Conservation (phyloP, 2,797 vertebrate species). For the Chaetophractus vellerosus region DNA sequence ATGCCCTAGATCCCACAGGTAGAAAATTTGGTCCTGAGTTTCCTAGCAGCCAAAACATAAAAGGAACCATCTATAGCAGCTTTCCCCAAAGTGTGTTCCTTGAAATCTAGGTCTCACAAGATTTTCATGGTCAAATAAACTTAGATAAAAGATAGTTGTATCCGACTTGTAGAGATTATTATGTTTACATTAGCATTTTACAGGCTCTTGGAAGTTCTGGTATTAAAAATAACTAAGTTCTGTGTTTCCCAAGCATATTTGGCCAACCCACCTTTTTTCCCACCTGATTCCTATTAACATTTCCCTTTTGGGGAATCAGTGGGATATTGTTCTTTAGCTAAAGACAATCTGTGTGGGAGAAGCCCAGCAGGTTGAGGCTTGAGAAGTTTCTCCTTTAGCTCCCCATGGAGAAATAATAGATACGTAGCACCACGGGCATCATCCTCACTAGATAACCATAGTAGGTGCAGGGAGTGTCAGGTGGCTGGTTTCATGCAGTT, state of each 20-base stretch:
- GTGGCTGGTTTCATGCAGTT: neutral
- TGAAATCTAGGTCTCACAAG: neutral
- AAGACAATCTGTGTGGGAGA: neutral
- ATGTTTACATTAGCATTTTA: neutral
- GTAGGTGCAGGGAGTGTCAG: neutral
- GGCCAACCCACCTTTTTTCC: neutral
- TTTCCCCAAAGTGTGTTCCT: neutral
- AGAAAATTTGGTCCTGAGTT: constrained; percentile 5
- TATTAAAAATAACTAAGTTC: neutral
- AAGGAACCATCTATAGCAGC: neutral
- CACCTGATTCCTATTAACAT: neutral
- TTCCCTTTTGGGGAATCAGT: neutral
- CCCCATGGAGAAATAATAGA: neutral
- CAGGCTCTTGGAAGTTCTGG: neutral
- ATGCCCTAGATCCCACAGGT: fast-evolving
- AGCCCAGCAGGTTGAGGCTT: neutral
- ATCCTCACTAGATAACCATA: neutral
- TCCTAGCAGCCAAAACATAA: neutral
- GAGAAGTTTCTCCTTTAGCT: neutral
- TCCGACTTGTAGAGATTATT: neutral
- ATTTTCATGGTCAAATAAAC: neutral
- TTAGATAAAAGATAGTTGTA: neutral
- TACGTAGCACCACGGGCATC: neutral
- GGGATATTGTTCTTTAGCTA: constrained; percentile 18
- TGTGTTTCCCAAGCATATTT: neutral